Percentiles rank a stretch among this genome's conserved stretches.
These are phyloP conservation scores for Malacosoma neustria DNA, from an alignment of 2,888 invertebrate genomes.

Conservation along the genomic window DNA sequence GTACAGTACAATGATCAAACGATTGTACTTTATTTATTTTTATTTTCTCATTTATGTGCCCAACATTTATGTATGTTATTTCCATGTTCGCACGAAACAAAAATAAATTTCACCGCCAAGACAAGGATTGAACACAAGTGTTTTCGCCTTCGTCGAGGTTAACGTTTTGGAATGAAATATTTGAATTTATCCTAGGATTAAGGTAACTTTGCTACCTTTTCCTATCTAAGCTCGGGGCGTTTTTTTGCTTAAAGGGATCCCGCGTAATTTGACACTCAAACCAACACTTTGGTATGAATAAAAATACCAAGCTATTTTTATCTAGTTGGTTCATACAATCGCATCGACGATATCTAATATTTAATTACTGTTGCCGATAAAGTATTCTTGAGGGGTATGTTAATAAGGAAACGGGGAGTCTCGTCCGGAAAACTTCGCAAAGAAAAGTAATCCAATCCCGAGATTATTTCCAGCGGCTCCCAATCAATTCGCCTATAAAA, in stretches of 20 bases:
- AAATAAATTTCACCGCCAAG: constrained; percentile 13
- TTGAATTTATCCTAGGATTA: constrained; percentile 13
- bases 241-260: constrained; percentile 7
- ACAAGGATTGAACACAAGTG: constrained; percentile 12
- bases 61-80: constrained; percentile 1
- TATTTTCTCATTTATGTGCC: constrained; percentile 13
- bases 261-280: constrained; percentile 10
- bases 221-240: constrained; percentile 7
- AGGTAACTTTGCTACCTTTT: constrained; percentile 9
- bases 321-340: constrained; percentile 13
- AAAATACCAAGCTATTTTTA: constrained; percentile 6
- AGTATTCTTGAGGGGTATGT: constrained; percentile 40
- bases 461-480: constrained; percentile 54
- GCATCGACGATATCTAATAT: constrained; percentile 26
- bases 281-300: constrained; percentile 6
- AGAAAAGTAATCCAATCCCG: constrained; percentile 55
- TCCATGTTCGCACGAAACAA: not conserved
- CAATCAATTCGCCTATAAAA: constrained; percentile 66
- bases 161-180: constrained; percentile 16
- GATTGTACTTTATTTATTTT: constrained; percentile 2
- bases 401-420: constrained; percentile 40
- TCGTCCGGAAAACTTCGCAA: constrained; percentile 34
- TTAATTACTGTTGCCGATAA: constrained; percentile 39
- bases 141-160: constrained; percentile 12
- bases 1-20: not conserved